A percentile compares a stretch with the other conserved stretches of the same genome.
These are phyloP conservation scores for Chaetura pelagica DNA, from an alignment of 2,113 vertebrate species.

Conservation along the genomic window DNA sequence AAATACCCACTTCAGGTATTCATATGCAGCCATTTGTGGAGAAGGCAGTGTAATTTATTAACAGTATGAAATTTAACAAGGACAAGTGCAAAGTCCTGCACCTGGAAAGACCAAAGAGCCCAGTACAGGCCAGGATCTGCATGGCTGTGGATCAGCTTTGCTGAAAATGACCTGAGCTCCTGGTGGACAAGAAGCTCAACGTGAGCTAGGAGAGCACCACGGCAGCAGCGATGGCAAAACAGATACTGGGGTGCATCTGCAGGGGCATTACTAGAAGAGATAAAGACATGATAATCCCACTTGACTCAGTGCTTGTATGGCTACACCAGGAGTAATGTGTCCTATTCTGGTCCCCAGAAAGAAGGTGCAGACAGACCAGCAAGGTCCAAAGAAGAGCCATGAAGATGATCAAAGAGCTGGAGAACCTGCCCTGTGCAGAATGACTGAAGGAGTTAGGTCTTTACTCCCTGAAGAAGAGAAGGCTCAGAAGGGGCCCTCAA, in stretches of 20 bases:
- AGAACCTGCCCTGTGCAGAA: not conserved
- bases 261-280: not conserved
- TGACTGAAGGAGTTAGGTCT: not conserved
- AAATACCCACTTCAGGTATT: not conserved
- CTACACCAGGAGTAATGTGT: not conserved
- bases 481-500: not conserved
- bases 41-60: not conserved
- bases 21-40: not conserved
- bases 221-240: not conserved
- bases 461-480: not conserved
- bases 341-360: not conserved
- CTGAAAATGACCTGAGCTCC: not conserved
- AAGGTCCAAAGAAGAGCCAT: not conserved
- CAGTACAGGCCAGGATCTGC: accelerated
- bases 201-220: accelerated
- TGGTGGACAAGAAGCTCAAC: not conserved
- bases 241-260: not conserved
- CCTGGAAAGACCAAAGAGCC: not conserved
- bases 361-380: not conserved
- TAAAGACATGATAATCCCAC: not conserved
- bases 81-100: not conserved
- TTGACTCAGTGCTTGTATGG: not conserved
- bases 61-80: not conserved
- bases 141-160: not conserved
- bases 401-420: not conserved